phyloP scores from a whole-genome alignment of 2,888 invertebrate genomes.

The Thecocarcelia acutangulata region DNA sequence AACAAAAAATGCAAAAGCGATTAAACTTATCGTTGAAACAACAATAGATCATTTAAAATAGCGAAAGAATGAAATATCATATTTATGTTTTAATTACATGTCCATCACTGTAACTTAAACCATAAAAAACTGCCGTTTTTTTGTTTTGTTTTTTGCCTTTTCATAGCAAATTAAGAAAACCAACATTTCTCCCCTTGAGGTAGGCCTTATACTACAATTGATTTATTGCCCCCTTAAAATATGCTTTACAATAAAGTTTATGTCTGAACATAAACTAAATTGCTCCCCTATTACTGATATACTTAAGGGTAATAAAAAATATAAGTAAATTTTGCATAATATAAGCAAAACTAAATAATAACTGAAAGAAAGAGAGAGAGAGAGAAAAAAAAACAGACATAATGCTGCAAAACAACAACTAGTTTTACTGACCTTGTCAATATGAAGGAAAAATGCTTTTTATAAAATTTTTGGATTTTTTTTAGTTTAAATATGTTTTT shows the following conservation, averaged over 20 bases:
- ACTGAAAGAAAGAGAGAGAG: too few relatives aligned
- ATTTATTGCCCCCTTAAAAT: slow-evolving; percentile 39
- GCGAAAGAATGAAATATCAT: too few relatives aligned
- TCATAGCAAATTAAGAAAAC: neutral
- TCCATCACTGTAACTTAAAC: too few relatives aligned
- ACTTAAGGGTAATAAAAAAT: slow-evolving; percentile 1
- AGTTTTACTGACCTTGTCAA: slow-evolving; percentile 60
- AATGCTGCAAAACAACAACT: slow-evolving; percentile 21
- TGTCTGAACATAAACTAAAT: neutral
- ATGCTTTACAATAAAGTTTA: slow-evolving; percentile 7
- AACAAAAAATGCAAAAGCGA: too few relatives aligned
- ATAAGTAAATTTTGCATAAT: neutral
- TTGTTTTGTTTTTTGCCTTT: neutral
- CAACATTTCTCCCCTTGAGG: neutral
- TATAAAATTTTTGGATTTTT: slow-evolving; percentile 26
- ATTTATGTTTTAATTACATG: too few relatives aligned
- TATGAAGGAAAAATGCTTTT: slow-evolving; percentile 44
- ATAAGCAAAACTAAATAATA: slow-evolving; percentile 6
- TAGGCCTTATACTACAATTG: slow-evolving; percentile 8
- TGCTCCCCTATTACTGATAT: neutral
- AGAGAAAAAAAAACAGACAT: slow-evolving; percentile 3
- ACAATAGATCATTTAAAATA: too few relatives aligned
- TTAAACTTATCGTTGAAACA: too few relatives aligned
- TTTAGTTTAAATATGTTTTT: neutral
- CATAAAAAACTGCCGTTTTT: neutral